Conservation (phyloP, 2,888 invertebrate species). For the Sceliomorpha sp. region DNA sequence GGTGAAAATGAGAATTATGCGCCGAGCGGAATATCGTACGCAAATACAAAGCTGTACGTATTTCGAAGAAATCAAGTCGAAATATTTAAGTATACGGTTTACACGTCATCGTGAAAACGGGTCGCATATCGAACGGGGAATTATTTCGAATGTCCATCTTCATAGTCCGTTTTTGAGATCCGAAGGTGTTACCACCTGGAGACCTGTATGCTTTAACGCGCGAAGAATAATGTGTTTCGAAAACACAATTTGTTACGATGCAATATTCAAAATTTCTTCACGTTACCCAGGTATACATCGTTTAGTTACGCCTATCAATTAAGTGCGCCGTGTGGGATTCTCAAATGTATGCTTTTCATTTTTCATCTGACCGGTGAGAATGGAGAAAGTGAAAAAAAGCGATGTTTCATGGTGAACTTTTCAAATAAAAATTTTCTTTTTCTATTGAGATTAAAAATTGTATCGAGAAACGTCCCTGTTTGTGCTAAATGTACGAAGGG, state of each 20-base stretch:
- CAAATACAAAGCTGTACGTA: conserved; percentile 45
- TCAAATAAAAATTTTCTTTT: no score
- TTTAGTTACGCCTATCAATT: no score
- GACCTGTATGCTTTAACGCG: conserved; percentile 24
- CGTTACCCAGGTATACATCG: no score
- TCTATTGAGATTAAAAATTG: no score
- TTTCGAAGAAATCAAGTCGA: conserved; percentile 21
- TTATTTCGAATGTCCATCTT: conserved; percentile 57
- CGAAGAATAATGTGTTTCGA: conserved; percentile 62
- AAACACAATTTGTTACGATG: conserved; percentile 68
- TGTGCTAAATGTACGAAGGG: no score
- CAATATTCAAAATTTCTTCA: no score
- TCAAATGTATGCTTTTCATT: no score
- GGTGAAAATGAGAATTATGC: conserved; percentile 32
- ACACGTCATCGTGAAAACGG: conserved; percentile 19
- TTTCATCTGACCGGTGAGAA: no score
- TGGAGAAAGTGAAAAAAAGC: no score
- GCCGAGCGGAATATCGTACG: conserved; percentile 46
- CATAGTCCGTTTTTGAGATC: conserved; percentile 30
- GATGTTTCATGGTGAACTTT: no score
- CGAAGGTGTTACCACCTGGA: conserved; percentile 4
- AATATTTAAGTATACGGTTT: conserved; percentile 23
- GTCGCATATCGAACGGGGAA: conserved; percentile 57
- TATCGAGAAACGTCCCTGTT: no score
- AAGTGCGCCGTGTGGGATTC: no score